Conservation (phyloP, 1,140 invertebrate species). For the Drosophila ambigua region DNA sequence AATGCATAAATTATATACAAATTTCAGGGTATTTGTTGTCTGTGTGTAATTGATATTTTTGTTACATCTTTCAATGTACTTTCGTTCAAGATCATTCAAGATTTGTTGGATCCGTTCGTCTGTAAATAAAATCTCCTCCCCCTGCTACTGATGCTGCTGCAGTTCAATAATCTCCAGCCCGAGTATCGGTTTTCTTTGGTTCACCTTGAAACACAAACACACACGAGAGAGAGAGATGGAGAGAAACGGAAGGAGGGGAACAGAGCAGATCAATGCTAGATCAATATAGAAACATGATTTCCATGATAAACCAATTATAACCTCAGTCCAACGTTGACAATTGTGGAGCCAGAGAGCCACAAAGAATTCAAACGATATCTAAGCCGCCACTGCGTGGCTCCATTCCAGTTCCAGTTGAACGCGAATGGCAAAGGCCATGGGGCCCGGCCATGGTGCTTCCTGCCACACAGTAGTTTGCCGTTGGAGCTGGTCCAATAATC, state of each 20-base stretch:
- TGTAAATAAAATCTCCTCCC: constrained; percentile 21
- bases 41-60: no score
- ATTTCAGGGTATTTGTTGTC: no score
- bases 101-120: neutral
- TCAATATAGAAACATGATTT: constrained; percentile 19
- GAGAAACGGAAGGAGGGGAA: neutral
- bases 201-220: constrained; percentile 41
- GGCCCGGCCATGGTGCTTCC: no score
- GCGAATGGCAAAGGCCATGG: no score
- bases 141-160: neutral
- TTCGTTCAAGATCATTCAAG: no score
- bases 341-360: constrained; percentile 28
- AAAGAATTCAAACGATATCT: neutral
- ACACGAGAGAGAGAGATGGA: no score
- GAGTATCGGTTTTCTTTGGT: constrained; percentile 33
- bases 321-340: constrained; percentile 18
- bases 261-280: constrained; percentile 24
- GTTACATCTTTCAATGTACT: no score
- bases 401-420: no score
- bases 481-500: no score
- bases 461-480: no score
- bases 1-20: no score
- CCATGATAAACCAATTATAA: constrained; percentile 58
- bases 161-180: constrained; percentile 37
- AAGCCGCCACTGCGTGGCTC: no score